These are phyloP conservation scores for Catotricha subobsoleta DNA, from an alignment of 2,888 invertebrate genomes.

Conservation along the genomic window DNA sequence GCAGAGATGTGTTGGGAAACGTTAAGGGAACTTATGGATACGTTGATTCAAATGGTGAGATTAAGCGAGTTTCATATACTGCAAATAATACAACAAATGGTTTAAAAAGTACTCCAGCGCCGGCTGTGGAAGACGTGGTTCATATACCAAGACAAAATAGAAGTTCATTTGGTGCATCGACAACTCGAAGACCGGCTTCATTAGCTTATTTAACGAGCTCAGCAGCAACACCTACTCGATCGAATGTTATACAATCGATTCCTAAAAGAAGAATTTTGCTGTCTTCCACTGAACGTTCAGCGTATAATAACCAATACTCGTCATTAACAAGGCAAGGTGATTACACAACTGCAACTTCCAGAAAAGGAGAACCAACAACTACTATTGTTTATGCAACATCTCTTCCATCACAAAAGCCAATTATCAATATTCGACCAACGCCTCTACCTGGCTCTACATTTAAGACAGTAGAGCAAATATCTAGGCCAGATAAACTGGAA, in stretches of 20 bases:
- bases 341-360: background rate
- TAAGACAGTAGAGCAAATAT: conserved; percentile 10
- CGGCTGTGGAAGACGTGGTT: conserved; percentile 21
- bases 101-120: conserved; percentile 18
- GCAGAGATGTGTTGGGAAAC: conserved; percentile 57
- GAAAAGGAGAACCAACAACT: conserved; percentile 14
- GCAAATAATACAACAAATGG: conserved; percentile 33
- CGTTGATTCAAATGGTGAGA: conserved; percentile 55
- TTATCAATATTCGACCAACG: conserved; percentile 15
- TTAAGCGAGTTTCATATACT: conserved; percentile 60
- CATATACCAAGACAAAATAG: conserved; percentile 24
- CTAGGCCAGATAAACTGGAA: conserved; percentile 14
- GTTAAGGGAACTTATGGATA: conserved; percentile 73
- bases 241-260: conserved; percentile 46
- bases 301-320: conserved; percentile 1
- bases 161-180: conserved; percentile 25
- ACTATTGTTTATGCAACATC: conserved; percentile 18
- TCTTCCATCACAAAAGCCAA: conserved; percentile 14
- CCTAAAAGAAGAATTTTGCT: conserved; percentile 34
- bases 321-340: conserved; percentile 1
- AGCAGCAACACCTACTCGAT: conserved; percentile 34
- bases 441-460: conserved; percentile 10
- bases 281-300: conserved; percentile 20
- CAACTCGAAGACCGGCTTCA: conserved; percentile 37
- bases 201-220: conserved; percentile 26